Evolutionary conservation across 2,888 invertebrate genomes (phyloP).

Genomic region (Diarsia rubi): DNA sequence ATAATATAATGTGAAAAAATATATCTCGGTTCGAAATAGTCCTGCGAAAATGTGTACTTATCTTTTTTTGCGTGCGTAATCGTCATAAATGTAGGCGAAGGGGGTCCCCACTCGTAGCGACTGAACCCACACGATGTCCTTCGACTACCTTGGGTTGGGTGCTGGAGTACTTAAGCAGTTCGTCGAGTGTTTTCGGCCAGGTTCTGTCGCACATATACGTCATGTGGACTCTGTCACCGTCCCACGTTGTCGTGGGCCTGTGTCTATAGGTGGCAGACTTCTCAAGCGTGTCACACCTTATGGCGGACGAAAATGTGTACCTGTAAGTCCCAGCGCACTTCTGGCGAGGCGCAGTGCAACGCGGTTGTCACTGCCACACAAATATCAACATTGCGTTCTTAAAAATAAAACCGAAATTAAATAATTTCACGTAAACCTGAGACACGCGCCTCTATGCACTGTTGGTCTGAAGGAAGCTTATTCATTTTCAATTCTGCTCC

Average conservation of each 20-base stretch:
- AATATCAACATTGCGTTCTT: background rate
- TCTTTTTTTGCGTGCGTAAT: too few species aligned
- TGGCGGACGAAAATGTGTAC: background rate
- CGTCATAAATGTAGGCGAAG: too few species aligned
- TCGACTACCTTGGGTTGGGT: too few species aligned
- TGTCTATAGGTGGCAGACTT: too few species aligned
- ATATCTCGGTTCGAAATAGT: background rate
- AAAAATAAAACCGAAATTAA: slow-evolving; percentile 15
- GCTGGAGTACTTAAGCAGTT: too few species aligned
- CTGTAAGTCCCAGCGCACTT: background rate
- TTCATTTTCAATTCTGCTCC: background rate
- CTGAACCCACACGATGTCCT: too few species aligned
- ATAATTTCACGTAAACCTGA: background rate
- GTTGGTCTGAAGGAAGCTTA: background rate
- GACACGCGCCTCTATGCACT: background rate
- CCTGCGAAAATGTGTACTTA: background rate
- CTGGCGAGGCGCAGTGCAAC: background rate
- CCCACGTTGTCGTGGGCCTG: too few species aligned
- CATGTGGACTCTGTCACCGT: too few species aligned
- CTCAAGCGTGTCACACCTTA: too few species aligned
- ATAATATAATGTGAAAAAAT: background rate
- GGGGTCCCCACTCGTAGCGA: too few species aligned
- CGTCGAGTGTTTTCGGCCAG: too few species aligned
- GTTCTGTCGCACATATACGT: too few species aligned
- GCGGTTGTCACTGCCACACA: background rate